Percentiles rank a stretch among this genome's conserved stretches.
Evolutionary conservation across 2,888 invertebrate species (phyloP).

Genomic region (Erynnis tages): DNA sequence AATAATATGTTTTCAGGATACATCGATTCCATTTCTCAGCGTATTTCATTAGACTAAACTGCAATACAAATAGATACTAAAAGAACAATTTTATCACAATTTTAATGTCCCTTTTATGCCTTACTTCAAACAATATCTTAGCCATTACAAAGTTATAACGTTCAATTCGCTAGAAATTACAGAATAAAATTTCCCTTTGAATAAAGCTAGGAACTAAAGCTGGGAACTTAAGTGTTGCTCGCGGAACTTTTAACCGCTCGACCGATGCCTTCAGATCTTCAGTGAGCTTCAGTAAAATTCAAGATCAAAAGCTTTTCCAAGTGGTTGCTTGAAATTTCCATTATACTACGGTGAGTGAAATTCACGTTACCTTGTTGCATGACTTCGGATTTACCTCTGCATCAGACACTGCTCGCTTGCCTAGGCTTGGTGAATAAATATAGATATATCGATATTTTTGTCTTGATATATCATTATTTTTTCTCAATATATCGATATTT

Average conservation of each 20-base stretch:
- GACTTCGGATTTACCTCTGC: conserved; percentile 12
- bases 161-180: conserved; percentile 14
- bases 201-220: conserved; percentile 31
- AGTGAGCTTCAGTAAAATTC: conserved; percentile 55
- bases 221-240: conserved; percentile 45
- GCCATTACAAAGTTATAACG: no score
- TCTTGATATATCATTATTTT: no score
- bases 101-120: no score
- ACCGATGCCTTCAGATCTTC: conserved; percentile 46
- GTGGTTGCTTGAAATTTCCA: conserved; percentile 70
- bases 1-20: no score
- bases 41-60: no score
- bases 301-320: conserved; percentile 71
- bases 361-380: conserved; percentile 20
- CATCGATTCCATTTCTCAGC: no score
- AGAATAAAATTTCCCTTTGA: conserved; percentile 25
- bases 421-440: no score
- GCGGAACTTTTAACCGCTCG: conserved; percentile 43
- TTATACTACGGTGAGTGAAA: conserved; percentile 41
- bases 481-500: no score
- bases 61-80: no score
- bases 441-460: no score
- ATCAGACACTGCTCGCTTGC: background rate
- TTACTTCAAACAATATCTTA: no score
- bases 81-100: no score